phyloP scores from a whole-genome alignment of 2,113 vertebrate genomes.

The Chloroceryle aenea region DNA sequence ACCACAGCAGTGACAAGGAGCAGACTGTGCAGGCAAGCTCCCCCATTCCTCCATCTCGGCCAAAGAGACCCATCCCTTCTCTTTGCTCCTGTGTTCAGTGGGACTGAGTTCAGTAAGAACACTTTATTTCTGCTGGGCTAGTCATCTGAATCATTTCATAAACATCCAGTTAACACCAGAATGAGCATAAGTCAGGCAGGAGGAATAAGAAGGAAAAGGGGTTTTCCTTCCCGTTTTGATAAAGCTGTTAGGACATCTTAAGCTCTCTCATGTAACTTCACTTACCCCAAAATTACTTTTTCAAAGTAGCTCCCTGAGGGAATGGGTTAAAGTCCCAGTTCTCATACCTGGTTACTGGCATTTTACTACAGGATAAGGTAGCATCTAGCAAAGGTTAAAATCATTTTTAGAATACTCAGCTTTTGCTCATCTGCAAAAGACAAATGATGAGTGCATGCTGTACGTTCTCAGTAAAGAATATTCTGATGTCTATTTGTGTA shows the following conservation, averaged over 20 bases:
- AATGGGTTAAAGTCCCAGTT: background rate
- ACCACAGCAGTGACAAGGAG: background rate
- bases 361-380: background rate
- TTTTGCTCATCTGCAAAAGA: background rate
- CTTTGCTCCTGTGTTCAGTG: background rate
- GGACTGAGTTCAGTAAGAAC: background rate
- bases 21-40: background rate
- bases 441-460: background rate
- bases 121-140: background rate
- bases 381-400: background rate
- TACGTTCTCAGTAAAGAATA: background rate
- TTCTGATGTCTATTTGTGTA: background rate
- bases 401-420: background rate
- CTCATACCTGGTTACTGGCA: background rate
- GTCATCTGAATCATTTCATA: background rate
- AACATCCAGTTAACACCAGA: background rate
- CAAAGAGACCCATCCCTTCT: background rate
- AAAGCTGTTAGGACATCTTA: background rate
- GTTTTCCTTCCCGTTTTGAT: background rate
- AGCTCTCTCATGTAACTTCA: background rate
- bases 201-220: background rate
- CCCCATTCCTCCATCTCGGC: background rate
- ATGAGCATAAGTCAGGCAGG: background rate
- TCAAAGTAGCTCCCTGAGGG: background rate
- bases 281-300: background rate